Evolutionary conservation across 2,113 vertebrate species (phyloP), one percentile per base, ranked within the genome.

Genomic region (Heterotis niloticus): DNA sequence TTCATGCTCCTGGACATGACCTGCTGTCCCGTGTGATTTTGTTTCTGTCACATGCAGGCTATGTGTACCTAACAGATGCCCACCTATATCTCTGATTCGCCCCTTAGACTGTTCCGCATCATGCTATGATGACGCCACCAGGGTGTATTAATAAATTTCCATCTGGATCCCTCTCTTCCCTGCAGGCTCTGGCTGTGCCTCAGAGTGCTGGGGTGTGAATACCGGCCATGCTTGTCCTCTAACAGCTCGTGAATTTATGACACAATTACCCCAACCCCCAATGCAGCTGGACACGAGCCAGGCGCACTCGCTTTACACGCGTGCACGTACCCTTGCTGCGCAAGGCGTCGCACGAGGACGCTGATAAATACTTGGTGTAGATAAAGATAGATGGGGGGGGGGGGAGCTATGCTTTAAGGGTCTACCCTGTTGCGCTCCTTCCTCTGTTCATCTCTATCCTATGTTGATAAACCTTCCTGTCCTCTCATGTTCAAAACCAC

Each of bases 211-310:
- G 87, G 87, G 89, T 91, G 89, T 90, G 86, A 92, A 93, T 91
- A 88, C 88, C 91, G 86, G 80, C 82, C 90, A 81, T 90, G 85
- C 88, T 80, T 87, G 84, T 84, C 86, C 85, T 87, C 87, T 86
- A 84, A 84, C 85, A 85, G 90, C 84, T 86, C 70, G 79, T 86
- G 85, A 87, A 90, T 92, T 90, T 91, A 89, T 88, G 87, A 90
- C 84, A 90, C 87, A 89, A 87, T 90, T 88, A 44, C 34, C 34
- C 34, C 89, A 89, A 87, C 85, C 84, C 81, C 75, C 12, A 73
- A 44, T 2, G 3, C 34, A 44, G 34, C 76, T 80, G 80, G 82
- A 87, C 85, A 86, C 77, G 85, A 60, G 81, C 78, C 5, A 78
- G 72, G 82, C 72, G 51, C 79, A 83, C 83, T 88, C 82, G 83